Base-by-base conservation (phyloP, 2,113 vertebrate species). In the Procavia capensis region DNA sequence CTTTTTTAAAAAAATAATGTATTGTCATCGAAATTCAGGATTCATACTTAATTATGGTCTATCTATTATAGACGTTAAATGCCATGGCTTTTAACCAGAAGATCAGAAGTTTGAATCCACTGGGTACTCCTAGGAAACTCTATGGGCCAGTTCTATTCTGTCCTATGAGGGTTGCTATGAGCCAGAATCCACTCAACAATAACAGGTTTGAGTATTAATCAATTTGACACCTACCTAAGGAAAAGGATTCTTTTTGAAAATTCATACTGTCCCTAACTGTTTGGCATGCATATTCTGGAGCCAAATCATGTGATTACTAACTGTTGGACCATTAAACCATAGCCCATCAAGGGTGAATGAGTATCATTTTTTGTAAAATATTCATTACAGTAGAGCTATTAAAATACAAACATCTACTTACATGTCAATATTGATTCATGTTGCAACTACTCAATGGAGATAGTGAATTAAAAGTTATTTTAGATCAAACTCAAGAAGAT, bases 361-460 rank as follows among this genome's bases (percentile, higher is more conserved):
- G 2, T 36, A 74, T 19, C 2, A 7, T 80, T 84, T 85, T 31
- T 22, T 50, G 0, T 83, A 83, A 92, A 96, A 90, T n/a, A 85
- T 41, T 16, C 14, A 85, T n/a, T 89, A 3, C 1, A 39, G 31
- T 63, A 84, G 76, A 63, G 34, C 7, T 70, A 39, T 83, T 64
- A 78, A 88, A 50, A 85, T 75, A 57, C 84, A 54, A 93, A 93
- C 29, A 95, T 92, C 54, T 85, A 86, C 63, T 91, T 66, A 80
- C 34, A 61, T 91, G 34, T 66, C 68, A 92, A 86, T 92, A 91
- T 87, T 94, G 88, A 94, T 95, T 96, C 25, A 81, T 66, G 75
- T 95, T 86, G 31, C 39, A 95, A 64, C 43, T 90, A 90, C n/a
- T 88, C 43, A 91, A 64, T 70, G 57, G 88, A 80, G 9, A 22